Evolutionary conservation across 2,797 vertebrate genomes (phyloP).

Genomic region (Takifugu ocellatus): DNA sequence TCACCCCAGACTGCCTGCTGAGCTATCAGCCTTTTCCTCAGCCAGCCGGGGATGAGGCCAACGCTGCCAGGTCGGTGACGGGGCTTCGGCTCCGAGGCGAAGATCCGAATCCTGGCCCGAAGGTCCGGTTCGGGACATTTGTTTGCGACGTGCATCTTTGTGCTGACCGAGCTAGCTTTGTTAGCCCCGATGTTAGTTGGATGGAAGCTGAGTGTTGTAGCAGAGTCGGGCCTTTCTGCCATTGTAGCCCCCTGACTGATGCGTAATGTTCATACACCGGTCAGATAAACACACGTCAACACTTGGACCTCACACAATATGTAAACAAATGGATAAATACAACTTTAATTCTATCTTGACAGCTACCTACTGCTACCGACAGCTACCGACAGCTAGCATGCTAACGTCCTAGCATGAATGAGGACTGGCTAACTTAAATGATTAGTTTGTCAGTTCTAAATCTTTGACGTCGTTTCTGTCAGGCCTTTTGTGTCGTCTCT

Average conservation of each 20-base stretch:
- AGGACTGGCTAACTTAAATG: too few species aligned
- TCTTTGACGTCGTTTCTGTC: too few species aligned
- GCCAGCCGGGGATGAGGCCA: neutral
- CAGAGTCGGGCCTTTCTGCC: slow-evolving; percentile 42
- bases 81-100: neutral
- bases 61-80: slow-evolving; percentile 18
- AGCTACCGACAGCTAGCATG: neutral
- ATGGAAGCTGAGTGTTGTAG: slow-evolving; percentile 15
- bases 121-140: neutral
- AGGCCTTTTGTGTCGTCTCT: too few species aligned
- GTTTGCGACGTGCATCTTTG: neutral
- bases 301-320: too few species aligned
- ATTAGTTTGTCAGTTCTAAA: too few species aligned
- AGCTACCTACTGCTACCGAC: too few species aligned
- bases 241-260: neutral
- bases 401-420: slow-evolving; percentile 6
- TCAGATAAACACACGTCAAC: neutral
- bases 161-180: slow-evolving; percentile 14
- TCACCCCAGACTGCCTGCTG: slow-evolving; percentile 9
- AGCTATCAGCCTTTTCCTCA: neutral
- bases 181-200: slow-evolving; percentile 41
- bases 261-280: neutral
- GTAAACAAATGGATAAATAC: neutral
- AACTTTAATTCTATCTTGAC: neutral
- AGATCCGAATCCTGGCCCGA: neutral